phyloP scores from a whole-genome alignment of 1,140 invertebrate genomes.

The Battus philenor region DNA sequence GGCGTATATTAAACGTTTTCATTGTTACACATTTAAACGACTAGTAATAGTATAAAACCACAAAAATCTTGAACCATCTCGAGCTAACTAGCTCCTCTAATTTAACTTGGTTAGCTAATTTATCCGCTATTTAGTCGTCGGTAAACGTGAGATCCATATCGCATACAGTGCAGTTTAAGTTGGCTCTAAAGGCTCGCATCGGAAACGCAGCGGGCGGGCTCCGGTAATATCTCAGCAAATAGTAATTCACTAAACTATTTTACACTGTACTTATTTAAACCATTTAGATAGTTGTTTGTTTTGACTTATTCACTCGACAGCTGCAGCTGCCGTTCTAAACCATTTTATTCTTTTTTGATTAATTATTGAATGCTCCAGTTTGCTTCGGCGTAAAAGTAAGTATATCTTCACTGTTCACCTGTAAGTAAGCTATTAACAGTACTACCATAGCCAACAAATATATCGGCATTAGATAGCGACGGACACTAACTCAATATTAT shows the following conservation, averaged over 20 bases:
- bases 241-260: conserved; percentile 39
- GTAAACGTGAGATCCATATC: conserved; percentile 70
- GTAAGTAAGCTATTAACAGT: conserved; percentile 61
- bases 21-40: too few relatives aligned
- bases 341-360: too few relatives aligned
- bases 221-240: conserved; percentile 35
- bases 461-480: conserved; percentile 65
- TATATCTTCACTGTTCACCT: conserved; percentile 64
- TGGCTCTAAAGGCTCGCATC: conserved; percentile 39
- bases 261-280: not conserved
- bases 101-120: conserved; percentile 66
- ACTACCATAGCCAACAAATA: conserved; percentile 48
- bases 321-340: too few relatives aligned
- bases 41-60: conserved; percentile 15
- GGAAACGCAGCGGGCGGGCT: conserved; percentile 51
- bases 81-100: conserved; percentile 43
- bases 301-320: too few relatives aligned
- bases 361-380: too few relatives aligned
- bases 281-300: too few relatives aligned
- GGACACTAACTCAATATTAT: conserved; percentile 67
- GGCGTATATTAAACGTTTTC: too few relatives aligned
- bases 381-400: too few relatives aligned
- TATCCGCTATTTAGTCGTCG: conserved; percentile 66
- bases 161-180: conserved; percentile 41
- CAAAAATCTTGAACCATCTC: conserved; percentile 22